These are phyloP conservation scores for Hapalemur alaotrensis DNA, from an alignment of 2,797 vertebrate species.

Conservation along the genomic window DNA sequence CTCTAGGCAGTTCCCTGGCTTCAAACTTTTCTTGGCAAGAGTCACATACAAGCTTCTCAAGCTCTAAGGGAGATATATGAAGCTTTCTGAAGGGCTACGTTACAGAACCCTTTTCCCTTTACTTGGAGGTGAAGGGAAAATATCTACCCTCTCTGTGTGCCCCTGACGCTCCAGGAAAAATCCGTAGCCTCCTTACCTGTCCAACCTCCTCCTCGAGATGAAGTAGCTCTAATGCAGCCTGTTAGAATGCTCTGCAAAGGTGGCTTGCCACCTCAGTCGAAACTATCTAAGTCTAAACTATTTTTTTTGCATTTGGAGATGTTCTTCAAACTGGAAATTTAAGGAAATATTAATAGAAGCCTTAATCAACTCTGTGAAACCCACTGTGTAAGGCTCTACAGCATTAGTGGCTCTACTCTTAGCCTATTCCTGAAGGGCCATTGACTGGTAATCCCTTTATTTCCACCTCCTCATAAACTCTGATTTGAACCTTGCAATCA, in stretches of 20 bases:
- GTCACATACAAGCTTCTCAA: neutral
- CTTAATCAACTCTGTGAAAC: neutral
- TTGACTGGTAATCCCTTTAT: neutral
- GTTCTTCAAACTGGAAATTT: neutral
- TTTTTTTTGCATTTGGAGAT: neutral
- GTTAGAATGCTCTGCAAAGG: neutral
- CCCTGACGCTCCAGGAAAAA: neutral
- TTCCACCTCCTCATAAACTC: neutral
- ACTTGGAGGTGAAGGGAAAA: neutral
- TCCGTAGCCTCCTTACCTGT: neutral
- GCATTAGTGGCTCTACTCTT: neutral
- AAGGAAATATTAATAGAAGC: neutral
- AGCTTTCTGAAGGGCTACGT: neutral
- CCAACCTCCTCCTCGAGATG: neutral
- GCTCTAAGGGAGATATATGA: neutral
- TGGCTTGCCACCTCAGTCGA: neutral
- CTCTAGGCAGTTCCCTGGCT: neutral
- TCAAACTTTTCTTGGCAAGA: neutral
- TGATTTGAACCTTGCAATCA: neutral
- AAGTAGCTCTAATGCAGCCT: neutral
- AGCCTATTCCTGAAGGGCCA: neutral
- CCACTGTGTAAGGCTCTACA: no score
- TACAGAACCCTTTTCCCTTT: accelerated
- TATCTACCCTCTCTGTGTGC: accelerated
- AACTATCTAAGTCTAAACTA: neutral